Percentiles rank a stretch among this genome's conserved stretches.
These are phyloP conservation scores for Abscondita cerata DNA, from an alignment of 2,888 invertebrate species.

Conservation along the genomic window DNA sequence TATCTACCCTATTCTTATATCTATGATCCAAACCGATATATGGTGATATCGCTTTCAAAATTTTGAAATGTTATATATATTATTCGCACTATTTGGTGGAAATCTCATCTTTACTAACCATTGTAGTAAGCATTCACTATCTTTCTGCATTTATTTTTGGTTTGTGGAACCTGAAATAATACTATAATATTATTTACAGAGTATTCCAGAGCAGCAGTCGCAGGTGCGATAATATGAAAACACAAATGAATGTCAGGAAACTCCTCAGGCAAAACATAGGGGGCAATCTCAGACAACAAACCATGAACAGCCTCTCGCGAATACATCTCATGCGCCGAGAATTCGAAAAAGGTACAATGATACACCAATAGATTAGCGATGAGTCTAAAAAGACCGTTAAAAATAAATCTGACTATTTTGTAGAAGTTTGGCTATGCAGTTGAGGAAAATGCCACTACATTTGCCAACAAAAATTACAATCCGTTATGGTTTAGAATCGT, in stretches of 20 bases:
- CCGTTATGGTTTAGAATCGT: conserved; percentile 5
- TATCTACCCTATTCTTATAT: too few species aligned
- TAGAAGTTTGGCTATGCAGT: conserved; percentile 29
- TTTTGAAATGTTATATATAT: too few species aligned
- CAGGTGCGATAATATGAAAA: not conserved
- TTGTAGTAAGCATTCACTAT: not conserved
- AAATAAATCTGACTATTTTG: conserved; percentile 16
- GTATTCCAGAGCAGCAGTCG: not conserved
- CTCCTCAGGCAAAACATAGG: not conserved
- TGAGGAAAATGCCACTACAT: conserved; percentile 30
- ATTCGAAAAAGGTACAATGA: not conserved
- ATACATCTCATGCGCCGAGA: not conserved
- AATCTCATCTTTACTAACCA: conserved; percentile 1
- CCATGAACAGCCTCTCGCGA: not conserved
- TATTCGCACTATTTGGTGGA: not conserved
- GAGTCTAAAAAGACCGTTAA: conserved; percentile 5
- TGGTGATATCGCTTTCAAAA: too few species aligned
- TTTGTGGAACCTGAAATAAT: not conserved
- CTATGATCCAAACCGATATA: too few species aligned
- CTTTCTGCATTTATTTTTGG: conserved; percentile 1
- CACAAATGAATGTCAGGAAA: not conserved
- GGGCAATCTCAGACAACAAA: not conserved
- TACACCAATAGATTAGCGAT: not conserved
- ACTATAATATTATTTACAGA: not conserved
- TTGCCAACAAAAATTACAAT: conserved; percentile 33